Conservation (phyloP, 2,888 invertebrate genomes). For the Pterostichus niger region DNA sequence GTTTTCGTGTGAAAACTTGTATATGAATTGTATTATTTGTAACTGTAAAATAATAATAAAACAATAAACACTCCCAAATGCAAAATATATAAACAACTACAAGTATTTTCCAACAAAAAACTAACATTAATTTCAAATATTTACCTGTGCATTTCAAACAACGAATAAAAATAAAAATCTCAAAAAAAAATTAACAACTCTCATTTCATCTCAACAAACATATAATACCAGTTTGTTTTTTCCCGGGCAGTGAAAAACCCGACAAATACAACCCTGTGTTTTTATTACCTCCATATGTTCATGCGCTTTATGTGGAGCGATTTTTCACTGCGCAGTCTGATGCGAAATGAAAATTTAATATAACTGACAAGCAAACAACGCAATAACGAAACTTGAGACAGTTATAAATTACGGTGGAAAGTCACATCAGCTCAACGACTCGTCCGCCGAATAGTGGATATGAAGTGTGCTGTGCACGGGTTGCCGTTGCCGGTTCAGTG, state of each 20-base stretch:
- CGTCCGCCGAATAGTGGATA: conserved; percentile 49
- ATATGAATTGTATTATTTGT: too few species aligned
- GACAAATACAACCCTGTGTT: conserved; percentile 20
- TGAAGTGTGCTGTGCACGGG: conserved; percentile 45
- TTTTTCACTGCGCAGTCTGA: conserved; percentile 51
- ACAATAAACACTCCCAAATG: too few species aligned
- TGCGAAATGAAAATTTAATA: conserved; percentile 63
- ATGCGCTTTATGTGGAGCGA: conserved; percentile 41
- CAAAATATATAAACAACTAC: background rate
- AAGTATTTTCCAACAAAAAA: background rate
- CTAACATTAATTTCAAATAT: conserved; percentile 34
- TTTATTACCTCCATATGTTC: conserved; percentile 20
- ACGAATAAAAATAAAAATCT: conserved; percentile 22
- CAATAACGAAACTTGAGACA: conserved; percentile 62
- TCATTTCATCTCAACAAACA: conserved; percentile 1
- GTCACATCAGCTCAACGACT: conserved; percentile 53
- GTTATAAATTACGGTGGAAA: conserved; percentile 59
- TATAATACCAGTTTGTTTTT: background rate
- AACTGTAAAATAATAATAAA: too few species aligned
- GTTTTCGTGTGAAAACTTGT: too few species aligned
- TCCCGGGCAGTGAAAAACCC: background rate
- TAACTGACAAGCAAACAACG: conserved; percentile 63
- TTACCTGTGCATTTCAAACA: conserved; percentile 5
- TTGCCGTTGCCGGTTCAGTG: background rate
- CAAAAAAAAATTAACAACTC: conserved; percentile 14